These are phyloP conservation scores for Alectoris magna DNA, from an alignment of 2,797 vertebrate genomes.

Conservation along the genomic window DNA sequence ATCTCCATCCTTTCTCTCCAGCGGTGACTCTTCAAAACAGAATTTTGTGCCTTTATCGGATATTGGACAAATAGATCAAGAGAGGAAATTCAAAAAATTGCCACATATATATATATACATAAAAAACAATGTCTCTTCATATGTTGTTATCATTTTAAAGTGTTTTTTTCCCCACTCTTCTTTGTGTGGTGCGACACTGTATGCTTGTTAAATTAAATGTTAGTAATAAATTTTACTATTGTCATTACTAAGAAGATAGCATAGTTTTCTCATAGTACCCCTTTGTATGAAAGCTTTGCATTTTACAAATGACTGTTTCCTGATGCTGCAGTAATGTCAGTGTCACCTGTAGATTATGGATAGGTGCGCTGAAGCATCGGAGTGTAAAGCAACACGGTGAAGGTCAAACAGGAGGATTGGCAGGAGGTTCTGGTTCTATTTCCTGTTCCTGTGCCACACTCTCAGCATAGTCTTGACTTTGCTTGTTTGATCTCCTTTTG, in stretches of 20 bases:
- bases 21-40: not conserved
- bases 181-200: not conserved
- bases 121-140: not conserved
- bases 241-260: not conserved
- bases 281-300: not conserved
- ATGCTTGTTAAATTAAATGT: not conserved
- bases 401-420: not conserved
- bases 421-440: not conserved
- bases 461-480: not conserved
- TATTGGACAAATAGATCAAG: not conserved
- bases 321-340: not conserved
- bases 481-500: not conserved
- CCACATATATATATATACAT: not conserved
- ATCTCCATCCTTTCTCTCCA: not conserved
- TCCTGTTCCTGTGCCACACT: not conserved
- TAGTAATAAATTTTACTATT: not conserved
- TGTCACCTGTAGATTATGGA: not conserved
- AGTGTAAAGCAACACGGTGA: not conserved
- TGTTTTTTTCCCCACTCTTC: not conserved
- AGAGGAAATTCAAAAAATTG: not conserved
- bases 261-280: not conserved
- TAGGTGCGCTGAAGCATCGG: not conserved
- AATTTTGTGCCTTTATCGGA: not conserved
- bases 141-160: not conserved
- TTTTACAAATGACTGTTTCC: not conserved